phyloP scores from a whole-genome alignment of 2,113 vertebrate genomes.

The Chaetorhynchus papuensis region DNA sequence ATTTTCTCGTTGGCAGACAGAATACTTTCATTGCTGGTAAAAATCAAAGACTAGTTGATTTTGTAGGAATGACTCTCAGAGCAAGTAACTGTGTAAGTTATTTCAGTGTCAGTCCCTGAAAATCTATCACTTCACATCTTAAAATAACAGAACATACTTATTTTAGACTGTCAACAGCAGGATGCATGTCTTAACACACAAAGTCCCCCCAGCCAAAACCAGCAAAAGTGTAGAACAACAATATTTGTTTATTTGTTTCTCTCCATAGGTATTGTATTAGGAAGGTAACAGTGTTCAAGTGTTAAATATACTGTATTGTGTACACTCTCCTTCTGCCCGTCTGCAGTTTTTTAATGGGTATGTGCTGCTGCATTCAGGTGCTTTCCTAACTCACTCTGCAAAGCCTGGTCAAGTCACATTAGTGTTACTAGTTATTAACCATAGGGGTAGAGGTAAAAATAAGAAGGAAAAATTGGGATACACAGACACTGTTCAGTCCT shows the following conservation, averaged over 20 bases:
- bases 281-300: background rate
- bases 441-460: background rate
- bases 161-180: background rate
- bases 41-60: background rate
- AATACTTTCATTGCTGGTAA: background rate
- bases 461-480: background rate
- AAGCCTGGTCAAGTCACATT: background rate
- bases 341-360: background rate
- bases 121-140: background rate
- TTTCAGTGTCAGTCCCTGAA: background rate
- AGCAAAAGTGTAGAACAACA: background rate
- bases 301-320: background rate
- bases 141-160: background rate
- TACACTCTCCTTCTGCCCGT: background rate
- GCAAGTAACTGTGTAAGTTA: background rate
- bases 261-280: background rate
- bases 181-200: background rate
- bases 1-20: background rate
- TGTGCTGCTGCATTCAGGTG: fast-evolving
- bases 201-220: background rate
- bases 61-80: background rate
- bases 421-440: background rate
- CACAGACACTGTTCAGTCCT: background rate
- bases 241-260: background rate
- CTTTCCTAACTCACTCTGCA: background rate